Evolutionary conservation across 2,113 vertebrate species (phyloP).

Genomic region (Morone saxatilis): DNA sequence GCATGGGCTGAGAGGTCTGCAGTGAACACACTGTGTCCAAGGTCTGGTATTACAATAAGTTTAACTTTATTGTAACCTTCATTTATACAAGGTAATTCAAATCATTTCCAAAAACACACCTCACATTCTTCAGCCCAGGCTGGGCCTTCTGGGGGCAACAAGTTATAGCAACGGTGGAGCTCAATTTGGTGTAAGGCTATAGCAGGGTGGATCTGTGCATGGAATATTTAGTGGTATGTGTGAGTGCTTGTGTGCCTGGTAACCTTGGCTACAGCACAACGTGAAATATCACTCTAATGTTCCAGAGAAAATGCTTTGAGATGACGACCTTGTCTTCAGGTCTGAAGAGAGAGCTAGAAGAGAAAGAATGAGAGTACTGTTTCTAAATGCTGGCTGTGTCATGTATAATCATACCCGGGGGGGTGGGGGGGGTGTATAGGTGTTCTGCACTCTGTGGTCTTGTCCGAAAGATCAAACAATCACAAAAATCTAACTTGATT

Average conservation of each 20-base stretch:
- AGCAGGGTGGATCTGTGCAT: constrained; percentile 13
- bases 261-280: constrained; percentile 43
- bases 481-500: too few relatives aligned
- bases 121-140: too few relatives aligned
- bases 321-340: not conserved
- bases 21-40: not conserved
- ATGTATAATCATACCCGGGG: not conserved
- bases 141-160: not conserved
- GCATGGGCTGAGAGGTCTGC: not conserved
- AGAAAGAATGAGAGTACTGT: not conserved
- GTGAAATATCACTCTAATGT: constrained; percentile 25
- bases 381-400: not conserved
- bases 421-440: too few relatives aligned
- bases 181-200: constrained; percentile 13
- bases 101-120: not conserved
- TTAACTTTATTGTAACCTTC: constrained; percentile 9
- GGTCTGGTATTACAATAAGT: not conserved
- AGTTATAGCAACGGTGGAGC: not conserved
- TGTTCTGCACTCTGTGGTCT: too few relatives aligned
- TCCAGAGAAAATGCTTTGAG: constrained; percentile 20
- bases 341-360: not conserved
- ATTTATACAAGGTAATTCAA: not conserved
- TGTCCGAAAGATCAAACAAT: too few relatives aligned
- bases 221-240: constrained; percentile 26
- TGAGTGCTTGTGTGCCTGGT: constrained; percentile 18